phyloP scores from a whole-genome alignment of 2,797 vertebrate genomes.

The Periophthalmus magnuspinnatus region DNA sequence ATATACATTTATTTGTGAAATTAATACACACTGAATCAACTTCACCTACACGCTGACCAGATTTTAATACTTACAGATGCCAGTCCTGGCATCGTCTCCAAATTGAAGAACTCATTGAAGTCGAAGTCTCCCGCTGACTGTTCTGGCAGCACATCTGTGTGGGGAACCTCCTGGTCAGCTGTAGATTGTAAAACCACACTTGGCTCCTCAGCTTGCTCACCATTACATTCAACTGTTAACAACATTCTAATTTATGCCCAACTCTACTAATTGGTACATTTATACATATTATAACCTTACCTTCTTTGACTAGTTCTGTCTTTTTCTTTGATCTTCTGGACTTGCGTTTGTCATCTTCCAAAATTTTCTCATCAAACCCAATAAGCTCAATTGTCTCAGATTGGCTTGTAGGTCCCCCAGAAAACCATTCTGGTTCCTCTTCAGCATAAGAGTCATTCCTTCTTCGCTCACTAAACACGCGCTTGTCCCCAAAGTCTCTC shows the following conservation, averaged over 20 bases:
- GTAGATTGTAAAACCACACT: conserved; percentile 72
- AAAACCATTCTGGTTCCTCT: conserved; percentile 98
- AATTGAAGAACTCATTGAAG: conserved; percentile 98
- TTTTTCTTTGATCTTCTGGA: conserved; percentile 87
- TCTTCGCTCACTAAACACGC: conserved; percentile 92
- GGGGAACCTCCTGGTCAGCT: conserved; percentile 93
- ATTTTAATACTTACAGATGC: conserved; percentile 89
- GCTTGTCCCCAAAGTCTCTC: conserved; percentile 96
- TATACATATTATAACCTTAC: conserved; percentile 56
- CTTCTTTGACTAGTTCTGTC: conserved; percentile 87
- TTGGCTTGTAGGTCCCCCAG: conserved; percentile 94
- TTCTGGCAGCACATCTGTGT: conserved; percentile 84
- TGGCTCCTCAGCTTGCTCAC: conserved; percentile 84
- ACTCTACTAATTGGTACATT: neutral
- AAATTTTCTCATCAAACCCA: conserved; percentile 94
- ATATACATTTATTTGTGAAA: neutral
- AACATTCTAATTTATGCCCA: neutral
- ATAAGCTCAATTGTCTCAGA: conserved; percentile 98
- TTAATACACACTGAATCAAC: conserved; percentile 4
- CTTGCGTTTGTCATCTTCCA: conserved; percentile 92
- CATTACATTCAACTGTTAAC: conserved; percentile 86
- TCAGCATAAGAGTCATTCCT: conserved; percentile 97
- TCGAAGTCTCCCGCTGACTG: conserved; percentile 92
- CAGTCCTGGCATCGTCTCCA: conserved; percentile 95
- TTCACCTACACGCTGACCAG: neutral